Base-by-base conservation (phyloP, 2,797 vertebrate species). In the Poecilia gillii region DNA sequence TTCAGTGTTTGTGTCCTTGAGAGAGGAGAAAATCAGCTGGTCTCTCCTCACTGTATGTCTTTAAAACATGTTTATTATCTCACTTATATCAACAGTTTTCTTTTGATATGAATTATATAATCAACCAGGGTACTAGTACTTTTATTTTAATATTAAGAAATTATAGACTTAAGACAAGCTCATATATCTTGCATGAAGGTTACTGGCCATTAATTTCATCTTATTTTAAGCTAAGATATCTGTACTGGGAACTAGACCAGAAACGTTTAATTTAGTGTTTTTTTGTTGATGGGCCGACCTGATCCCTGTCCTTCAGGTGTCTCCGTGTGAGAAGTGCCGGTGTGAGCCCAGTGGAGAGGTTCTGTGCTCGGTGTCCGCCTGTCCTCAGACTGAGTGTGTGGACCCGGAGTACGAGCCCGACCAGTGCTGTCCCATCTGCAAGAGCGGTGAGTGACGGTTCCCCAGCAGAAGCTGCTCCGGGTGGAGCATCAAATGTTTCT, bases 341-440 rank as follows among this genome's bases (percentile, higher is more conserved):
- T 99, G 99, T 20, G 99, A 99, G 91, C 96, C 96, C 79, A 99
- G 95, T 0, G 99, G 99, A 0, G 99, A 99, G 88, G 99, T 99
- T 87, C 88, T 98, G 92, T 99, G 99, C 91, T 97, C 98, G 0
- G 97, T 99, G 86, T 97, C 99, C 0, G 98, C 98, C 49, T 99
- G 99, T 91, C 98, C 99, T 71, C 98, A 98, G 94, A 99, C 98
- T 0, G 98, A 99, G 89, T 99, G 99, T 0, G 99, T 99, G 94
- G 97, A 99, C 92, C 99, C 99, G 0, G 96, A 98, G 76, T 99
- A 99, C 0, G 99, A 99, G 91, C 98, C 99, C 0, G 98, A 99
- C 80, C 99, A 98, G 91, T 99, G 98, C 93, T 99, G 99, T 81
- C 99, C 99, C 70, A 97, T 99, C 95, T 99, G 99, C 95, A 99